Percentiles rank a stretch among this genome's conserved stretches.
phyloP scores from a whole-genome alignment of 2,113 vertebrate species.

The Dipodomys merriami region DNA sequence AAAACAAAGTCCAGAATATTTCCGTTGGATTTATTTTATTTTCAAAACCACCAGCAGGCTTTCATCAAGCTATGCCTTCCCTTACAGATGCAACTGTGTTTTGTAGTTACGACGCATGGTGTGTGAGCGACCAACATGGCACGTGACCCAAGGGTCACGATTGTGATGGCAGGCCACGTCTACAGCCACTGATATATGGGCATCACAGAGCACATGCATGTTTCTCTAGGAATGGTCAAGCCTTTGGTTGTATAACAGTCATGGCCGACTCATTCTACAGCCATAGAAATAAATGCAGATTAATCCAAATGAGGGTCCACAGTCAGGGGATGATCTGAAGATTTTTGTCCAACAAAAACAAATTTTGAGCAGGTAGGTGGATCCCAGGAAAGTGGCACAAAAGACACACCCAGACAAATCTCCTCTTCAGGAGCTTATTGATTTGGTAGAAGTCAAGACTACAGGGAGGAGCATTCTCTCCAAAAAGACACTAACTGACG shows the following conservation, averaged over 20 bases:
- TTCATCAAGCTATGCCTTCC: not conserved
- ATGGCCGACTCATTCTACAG: not conserved
- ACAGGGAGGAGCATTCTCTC: not conserved
- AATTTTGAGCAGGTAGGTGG: not conserved
- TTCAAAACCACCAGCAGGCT: not conserved
- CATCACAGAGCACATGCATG: fast-evolving
- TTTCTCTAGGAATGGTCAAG: not conserved
- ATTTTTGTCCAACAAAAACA: too few species aligned
- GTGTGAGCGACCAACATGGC: too few species aligned
- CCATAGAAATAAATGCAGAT: not conserved
- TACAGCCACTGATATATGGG: not conserved
- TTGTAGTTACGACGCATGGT: fast-evolving
- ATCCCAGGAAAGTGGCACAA: not conserved
- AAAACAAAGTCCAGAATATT: not conserved
- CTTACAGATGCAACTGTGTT: not conserved
- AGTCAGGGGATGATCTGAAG: not conserved
- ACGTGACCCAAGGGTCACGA: too few species aligned
- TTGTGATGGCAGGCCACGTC: fast-evolving
- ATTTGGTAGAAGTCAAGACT: not conserved
- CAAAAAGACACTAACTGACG: not conserved
- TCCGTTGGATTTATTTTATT: not conserved
- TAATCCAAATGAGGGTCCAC: not conserved
- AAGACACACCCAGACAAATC: too few species aligned
- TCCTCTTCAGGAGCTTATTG: too few species aligned
- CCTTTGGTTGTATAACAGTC: not conserved